Evolutionary conservation across 2,797 vertebrate genomes (phyloP), one percentile per base, ranked within the genome.

Genomic region (Tapera naevia): DNA sequence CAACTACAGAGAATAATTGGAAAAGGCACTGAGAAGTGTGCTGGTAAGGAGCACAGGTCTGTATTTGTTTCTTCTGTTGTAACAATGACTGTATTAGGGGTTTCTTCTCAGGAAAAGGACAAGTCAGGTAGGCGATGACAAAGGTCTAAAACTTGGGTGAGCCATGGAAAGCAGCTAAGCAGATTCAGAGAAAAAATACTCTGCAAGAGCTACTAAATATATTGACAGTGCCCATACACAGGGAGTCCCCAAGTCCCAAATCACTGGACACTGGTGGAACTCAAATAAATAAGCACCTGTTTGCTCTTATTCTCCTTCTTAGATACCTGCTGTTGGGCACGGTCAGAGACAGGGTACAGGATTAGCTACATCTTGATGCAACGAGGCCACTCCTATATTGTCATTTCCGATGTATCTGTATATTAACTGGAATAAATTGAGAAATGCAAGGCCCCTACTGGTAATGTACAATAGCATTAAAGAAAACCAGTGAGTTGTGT

Each of bases 191-290:
- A 57, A 41, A 86, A 73, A 62, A 27, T 57, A 7, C 0, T 2
- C 12, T 73, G 30, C 28, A 30, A 46, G 19, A 19, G 46, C 53
- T 25, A 45, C 46, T 53, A 53, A 67, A 48, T 51, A 32, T 17
- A n/a, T 19, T 0, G 0, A 62, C 39, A 85, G 24, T 32, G 9
- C 7, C 23, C 35, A 56, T 8, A 21, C 1, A 28, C n/a, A 60
- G 39, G 39, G 87, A 45, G 14, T 30, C 23, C 57, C 17, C 0
- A 0, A 67, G 48, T 33, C 28, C 35, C 37, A 23, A 3, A 70
- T 33, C 1, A 0, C 35, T 25, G 74, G 32, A 37, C 23, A 41
- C 15, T 7, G 14, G 43, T 27, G 28, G 56, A 48, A 51, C 27
- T 60, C 41, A 50, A 28, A 54, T 60, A 39, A 88, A 25, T 28